Evolutionary conservation across 2,113 vertebrate species (phyloP).

Genomic region (Numenius arquata): DNA sequence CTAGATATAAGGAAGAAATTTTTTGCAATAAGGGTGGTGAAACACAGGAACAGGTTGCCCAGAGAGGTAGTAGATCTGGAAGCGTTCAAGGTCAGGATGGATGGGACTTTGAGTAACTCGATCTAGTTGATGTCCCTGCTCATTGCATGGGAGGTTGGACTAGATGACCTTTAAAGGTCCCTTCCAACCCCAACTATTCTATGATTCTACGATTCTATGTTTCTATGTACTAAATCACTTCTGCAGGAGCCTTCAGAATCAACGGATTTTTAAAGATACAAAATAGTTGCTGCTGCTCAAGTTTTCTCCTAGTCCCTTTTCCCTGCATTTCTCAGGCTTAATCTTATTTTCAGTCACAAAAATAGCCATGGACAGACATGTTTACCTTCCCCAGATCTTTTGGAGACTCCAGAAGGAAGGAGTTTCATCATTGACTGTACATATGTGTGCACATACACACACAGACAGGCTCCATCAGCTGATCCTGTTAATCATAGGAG

Average conservation of each 20-base stretch:
- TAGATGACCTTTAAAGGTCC: not conserved
- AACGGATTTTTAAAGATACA: not conserved
- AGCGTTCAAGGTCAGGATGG: not conserved
- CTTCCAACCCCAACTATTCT: not conserved
- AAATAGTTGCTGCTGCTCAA: not conserved
- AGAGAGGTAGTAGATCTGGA: not conserved
- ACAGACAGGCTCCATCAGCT: accelerated
- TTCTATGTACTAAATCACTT: not conserved
- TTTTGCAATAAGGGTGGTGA: not conserved
- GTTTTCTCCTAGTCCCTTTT: not conserved
- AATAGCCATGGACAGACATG: not conserved
- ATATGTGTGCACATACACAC: no score
- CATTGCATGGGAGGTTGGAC: not conserved
- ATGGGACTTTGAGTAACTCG: not conserved
- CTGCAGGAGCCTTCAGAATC: not conserved
- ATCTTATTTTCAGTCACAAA: not conserved
- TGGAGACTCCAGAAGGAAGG: not conserved
- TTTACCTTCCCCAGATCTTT: not conserved
- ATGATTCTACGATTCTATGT: not conserved
- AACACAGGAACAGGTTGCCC: not conserved
- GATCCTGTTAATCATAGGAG: not conserved
- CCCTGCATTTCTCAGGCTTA: not conserved
- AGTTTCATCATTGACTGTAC: not conserved
- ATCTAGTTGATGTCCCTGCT: not conserved
- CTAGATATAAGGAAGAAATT: not conserved